Evolutionary conservation across 2,113 vertebrate species (phyloP).

Genomic region (Neolamprologus variostigma): DNA sequence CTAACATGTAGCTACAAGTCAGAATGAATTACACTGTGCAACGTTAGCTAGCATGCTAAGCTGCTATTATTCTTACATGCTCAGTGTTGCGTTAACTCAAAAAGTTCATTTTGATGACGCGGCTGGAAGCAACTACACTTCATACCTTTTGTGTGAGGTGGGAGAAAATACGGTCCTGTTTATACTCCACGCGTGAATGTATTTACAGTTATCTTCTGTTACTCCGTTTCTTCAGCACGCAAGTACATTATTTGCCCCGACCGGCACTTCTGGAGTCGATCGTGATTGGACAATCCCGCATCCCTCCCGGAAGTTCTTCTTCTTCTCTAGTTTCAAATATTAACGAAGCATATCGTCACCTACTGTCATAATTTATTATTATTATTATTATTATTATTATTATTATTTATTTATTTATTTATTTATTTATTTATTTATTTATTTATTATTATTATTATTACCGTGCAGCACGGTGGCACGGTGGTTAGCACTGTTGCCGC

Average conservation of each 20-base stretch:
- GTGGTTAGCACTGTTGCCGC: too few relatives aligned
- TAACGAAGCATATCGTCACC: not conserved
- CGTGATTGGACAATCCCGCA: slow-evolving; percentile 10
- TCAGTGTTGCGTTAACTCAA: not conserved
- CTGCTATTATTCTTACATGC: not conserved
- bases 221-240: not conserved
- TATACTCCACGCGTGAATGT: not conserved
- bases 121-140: not conserved
- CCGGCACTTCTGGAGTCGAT: slow-evolving; percentile 9
- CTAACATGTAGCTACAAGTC: not conserved
- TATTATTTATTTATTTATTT: not conserved
- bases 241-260: slow-evolving; percentile 8
- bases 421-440: not conserved
- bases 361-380: not conserved
- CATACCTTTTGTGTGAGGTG: slow-evolving; percentile 13
- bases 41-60: slow-evolving; percentile 3
- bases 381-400: not conserved
- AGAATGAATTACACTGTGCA: slow-evolving; percentile 1
- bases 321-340: not conserved
- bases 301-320: not conserved
- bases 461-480: too few relatives aligned
- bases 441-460: not conserved
- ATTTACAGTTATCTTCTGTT: not conserved
- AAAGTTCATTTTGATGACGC: not conserved
- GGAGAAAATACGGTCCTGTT: not conserved